Percentiles rank a stretch among this genome's conserved stretches.
Evolutionary conservation across 2,888 invertebrate species (phyloP).

Genomic region (Thymelicus acteon): DNA sequence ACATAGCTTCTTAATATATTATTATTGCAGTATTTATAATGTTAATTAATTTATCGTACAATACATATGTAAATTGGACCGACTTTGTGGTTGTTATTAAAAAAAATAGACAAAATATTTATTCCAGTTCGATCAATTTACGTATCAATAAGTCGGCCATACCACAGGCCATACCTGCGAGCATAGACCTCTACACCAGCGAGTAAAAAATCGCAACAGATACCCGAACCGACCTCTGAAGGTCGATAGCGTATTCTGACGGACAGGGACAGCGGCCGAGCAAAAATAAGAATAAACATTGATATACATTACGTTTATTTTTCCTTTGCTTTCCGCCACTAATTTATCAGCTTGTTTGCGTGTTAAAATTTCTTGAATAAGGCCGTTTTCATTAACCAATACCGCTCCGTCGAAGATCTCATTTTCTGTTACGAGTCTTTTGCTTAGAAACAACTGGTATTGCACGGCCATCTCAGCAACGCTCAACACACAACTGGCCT

Average conservation of each 20-base stretch:
- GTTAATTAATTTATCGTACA: too few relatives aligned
- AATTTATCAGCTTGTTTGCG: conserved; percentile 75
- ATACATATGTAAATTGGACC: neutral
- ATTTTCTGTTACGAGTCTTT: conserved; percentile 79
- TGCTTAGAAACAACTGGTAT: conserved; percentile 72
- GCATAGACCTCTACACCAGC: conserved; percentile 29
- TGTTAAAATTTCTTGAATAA: conserved; percentile 82
- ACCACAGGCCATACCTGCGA: conserved; percentile 36
- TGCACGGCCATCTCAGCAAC: conserved; percentile 55
- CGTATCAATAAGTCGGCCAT: conserved; percentile 41
- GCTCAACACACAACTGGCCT: conserved; percentile 48
- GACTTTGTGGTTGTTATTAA: conserved; percentile 7
- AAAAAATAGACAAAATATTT: conserved; percentile 18
- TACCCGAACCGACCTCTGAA: conserved; percentile 46
- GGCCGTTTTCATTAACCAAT: conserved; percentile 84
- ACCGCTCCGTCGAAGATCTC: conserved; percentile 85
- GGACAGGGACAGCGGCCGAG: conserved; percentile 38
- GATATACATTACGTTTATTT: conserved; percentile 76
- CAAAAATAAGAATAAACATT: conserved; percentile 33
- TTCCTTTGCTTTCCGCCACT: conserved; percentile 71
- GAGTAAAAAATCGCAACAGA: conserved; percentile 44
- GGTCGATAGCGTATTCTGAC: conserved; percentile 43
- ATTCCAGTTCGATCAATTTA: conserved; percentile 29
- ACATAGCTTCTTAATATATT: too few relatives aligned
- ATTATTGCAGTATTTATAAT: neutral